Evolutionary conservation across 1,140 invertebrate species (phyloP).

Genomic region (Heterodera schachtii): DNA sequence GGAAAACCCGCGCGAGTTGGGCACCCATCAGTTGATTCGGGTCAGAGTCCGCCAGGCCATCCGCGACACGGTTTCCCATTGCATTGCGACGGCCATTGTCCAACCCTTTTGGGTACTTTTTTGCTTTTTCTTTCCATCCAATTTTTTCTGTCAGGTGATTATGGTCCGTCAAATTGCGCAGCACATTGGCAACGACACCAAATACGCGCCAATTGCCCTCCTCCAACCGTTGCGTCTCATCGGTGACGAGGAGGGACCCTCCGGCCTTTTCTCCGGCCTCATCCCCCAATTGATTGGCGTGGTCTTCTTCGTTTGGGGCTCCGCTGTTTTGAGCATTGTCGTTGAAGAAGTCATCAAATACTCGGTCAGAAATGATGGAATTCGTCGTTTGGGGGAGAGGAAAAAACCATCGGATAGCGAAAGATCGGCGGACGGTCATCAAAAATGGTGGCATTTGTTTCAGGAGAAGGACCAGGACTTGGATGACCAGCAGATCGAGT

Average conservation of each 20-base stretch:
- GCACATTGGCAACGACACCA: conserved; percentile 56
- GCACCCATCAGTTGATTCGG: conserved; percentile 26
- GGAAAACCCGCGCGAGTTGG: conserved; percentile 35
- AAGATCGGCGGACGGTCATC: background rate
- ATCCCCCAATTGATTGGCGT: conserved; percentile 56
- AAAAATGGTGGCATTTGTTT: background rate
- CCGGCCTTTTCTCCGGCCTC: conserved; percentile 58
- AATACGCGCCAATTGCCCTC: conserved; percentile 39
- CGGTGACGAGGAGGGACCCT: conserved; percentile 56
- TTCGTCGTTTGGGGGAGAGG: too few relatives aligned
- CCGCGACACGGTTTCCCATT: conserved; percentile 43
- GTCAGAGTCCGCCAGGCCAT: conserved; percentile 51
- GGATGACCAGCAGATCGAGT: conserved; percentile 44
- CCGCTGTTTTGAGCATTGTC: conserved; percentile 34
- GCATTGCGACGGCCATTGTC: conserved; percentile 40
- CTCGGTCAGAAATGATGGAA: conserved; percentile 10
- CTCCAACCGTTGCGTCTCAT: conserved; percentile 41
- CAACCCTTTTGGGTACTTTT: conserved; percentile 52
- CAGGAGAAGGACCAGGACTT: conserved; percentile 33
- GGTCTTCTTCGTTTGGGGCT: conserved; percentile 53
- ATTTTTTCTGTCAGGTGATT: conserved; percentile 37
- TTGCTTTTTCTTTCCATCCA: background rate
- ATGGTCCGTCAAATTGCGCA: conserved; percentile 63
- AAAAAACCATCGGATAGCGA: background rate
- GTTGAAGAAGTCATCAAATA: conserved; percentile 42